A percentile compares a stretch with the other conserved stretches of the same genome.
phyloP scores from a whole-genome alignment of 1,140 invertebrate genomes.

The Neuroterus valhalla region DNA sequence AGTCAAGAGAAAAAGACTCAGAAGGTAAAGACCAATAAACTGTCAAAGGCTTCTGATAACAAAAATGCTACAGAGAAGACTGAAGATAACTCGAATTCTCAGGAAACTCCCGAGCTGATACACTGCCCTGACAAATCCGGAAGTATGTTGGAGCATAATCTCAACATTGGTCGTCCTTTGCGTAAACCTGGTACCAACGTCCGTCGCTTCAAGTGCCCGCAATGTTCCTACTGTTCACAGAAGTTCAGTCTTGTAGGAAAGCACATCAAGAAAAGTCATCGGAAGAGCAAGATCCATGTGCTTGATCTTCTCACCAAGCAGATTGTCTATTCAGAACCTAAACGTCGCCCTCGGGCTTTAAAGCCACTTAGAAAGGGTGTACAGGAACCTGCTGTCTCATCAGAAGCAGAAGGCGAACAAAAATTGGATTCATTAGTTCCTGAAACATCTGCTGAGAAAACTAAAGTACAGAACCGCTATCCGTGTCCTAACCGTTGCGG shows the following conservation, averaged over 20 bases:
- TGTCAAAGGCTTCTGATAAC: background rate
- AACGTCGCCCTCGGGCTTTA: background rate
- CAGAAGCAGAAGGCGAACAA: background rate
- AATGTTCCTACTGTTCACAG: background rate
- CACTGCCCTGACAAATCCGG: conserved; percentile 7
- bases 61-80: background rate
- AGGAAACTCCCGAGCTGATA: too few species aligned
- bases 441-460: background rate
- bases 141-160: background rate
- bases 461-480: background rate
- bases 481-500: background rate
- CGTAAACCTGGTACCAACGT: background rate
- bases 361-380: background rate
- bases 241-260: background rate
- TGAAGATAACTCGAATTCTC: background rate
- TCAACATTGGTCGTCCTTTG: background rate
- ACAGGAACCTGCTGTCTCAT: background rate
- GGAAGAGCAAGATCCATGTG: background rate
- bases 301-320: background rate
- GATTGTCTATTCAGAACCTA: background rate
- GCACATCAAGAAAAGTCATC: conserved; percentile 1
- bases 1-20: background rate
- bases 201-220: background rate
- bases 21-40: background rate
- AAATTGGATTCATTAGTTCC: background rate